phyloP scores from a whole-genome alignment of 2,797 vertebrate species.

The Tinamus major region DNA sequence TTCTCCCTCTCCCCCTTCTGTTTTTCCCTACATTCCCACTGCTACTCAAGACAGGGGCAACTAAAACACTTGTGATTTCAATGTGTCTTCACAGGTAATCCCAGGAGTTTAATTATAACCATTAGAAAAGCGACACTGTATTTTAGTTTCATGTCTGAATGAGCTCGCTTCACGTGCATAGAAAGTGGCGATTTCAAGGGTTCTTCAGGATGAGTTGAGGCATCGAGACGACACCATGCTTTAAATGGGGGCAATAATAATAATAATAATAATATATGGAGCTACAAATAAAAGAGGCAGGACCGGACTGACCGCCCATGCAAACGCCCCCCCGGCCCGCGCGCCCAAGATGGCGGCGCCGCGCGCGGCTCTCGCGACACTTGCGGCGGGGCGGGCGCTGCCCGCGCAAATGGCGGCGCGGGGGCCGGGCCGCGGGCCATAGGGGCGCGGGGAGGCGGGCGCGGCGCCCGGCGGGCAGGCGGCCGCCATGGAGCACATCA shows the following conservation, averaged over 20 bases:
- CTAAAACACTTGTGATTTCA: neutral
- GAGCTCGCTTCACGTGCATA: neutral
- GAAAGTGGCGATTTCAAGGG: neutral
- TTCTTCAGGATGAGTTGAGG: neutral
- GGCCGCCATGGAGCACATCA: constrained; percentile 79
- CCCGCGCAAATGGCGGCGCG: neutral
- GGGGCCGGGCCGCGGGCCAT: neutral
- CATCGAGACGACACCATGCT: neutral
- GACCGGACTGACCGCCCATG: too few species aligned
- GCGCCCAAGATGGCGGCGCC: constrained; percentile 25
- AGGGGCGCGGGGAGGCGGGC: neutral
- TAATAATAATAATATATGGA: too few species aligned
- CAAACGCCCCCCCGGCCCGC: too few species aligned
- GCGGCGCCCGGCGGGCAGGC: neutral
- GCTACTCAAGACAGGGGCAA: neutral
- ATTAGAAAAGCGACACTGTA: neutral
- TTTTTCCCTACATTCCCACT: neutral
- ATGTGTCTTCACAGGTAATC: neutral
- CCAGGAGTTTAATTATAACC: neutral
- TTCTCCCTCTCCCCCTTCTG: neutral
- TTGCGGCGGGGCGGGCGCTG: neutral
- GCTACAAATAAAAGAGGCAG: too few species aligned
- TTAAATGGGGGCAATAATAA: neutral
- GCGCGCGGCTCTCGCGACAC: constrained; percentile 15
- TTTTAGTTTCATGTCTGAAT: neutral